Percentiles rank a stretch among this genome's conserved stretches.
These are phyloP conservation scores for Podarcis muralis DNA, from an alignment of 2,113 vertebrate species.

Conservation along the genomic window DNA sequence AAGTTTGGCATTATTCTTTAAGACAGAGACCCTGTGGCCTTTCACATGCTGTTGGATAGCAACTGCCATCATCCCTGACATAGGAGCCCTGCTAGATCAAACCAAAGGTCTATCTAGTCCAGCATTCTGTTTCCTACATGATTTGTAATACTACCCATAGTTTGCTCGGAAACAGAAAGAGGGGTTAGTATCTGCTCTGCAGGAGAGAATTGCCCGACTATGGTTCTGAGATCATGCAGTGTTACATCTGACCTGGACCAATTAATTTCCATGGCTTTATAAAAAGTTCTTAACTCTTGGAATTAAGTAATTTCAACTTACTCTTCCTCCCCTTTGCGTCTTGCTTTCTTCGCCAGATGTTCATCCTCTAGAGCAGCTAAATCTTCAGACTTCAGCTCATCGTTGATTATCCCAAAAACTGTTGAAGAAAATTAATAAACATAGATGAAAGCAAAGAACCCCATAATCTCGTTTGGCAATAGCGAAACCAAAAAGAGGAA, in stretches of 20 bases:
- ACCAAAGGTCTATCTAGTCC: background rate
- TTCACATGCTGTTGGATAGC: too few species aligned
- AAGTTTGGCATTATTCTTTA: background rate
- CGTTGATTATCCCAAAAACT: constrained; percentile 84
- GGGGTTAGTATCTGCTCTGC: background rate
- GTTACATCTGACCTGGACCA: background rate
- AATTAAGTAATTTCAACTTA: constrained; percentile 67
- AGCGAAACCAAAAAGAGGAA: background rate
- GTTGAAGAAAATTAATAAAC: constrained; percentile 38
- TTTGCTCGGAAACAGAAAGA: background rate
- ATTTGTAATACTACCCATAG: background rate
- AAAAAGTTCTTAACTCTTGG: background rate
- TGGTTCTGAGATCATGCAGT: background rate
- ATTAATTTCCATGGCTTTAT: background rate
- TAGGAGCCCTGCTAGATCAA: background rate
- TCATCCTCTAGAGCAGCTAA: constrained; percentile 78
- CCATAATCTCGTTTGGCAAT: background rate
- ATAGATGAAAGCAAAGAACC: background rate
- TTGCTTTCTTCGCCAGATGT: constrained; percentile 87
- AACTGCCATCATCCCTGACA: background rate
- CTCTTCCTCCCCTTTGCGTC: constrained; percentile 77
- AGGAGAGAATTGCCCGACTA: background rate
- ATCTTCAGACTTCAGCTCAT: constrained; percentile 75
- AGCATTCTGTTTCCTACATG: too few species aligned
- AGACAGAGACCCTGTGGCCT: background rate